phyloP scores from a whole-genome alignment of 2,797 vertebrate species.

The Molossus molossus region DNA sequence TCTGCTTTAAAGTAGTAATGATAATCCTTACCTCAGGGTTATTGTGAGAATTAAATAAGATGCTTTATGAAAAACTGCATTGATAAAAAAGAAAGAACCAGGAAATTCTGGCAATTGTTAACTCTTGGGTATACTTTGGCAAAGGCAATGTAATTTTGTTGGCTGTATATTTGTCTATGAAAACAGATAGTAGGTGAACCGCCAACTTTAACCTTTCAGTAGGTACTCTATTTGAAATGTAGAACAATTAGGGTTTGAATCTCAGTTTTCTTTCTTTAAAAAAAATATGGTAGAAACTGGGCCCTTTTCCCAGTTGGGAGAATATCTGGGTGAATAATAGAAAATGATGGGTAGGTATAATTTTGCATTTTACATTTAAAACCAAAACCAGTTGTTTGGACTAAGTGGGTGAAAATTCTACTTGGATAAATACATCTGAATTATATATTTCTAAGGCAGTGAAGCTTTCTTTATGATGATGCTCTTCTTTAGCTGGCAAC shows the following conservation, averaged over 20 bases:
- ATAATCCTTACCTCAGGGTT: neutral
- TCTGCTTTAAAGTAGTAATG: neutral
- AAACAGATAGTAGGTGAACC: neutral
- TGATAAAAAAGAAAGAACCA: neutral
- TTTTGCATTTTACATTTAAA: slow-evolving; percentile 46
- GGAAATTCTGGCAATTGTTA: neutral
- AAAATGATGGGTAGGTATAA: neutral
- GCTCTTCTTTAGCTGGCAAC: slow-evolving; percentile 23
- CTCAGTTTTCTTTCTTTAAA: slow-evolving; percentile 6
- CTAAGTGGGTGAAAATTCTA: slow-evolving; percentile 5
- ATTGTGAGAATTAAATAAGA: neutral
- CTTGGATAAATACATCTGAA: neutral
- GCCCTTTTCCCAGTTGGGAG: neutral
- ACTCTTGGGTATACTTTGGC: neutral
- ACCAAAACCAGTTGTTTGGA: neutral
- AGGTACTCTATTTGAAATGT: neutral
- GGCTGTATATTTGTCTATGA: neutral
- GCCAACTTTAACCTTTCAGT: too few relatives aligned
- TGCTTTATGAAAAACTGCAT: slow-evolving; percentile 16
- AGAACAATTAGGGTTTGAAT: slow-evolving; percentile 29
- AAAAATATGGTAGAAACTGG: neutral
- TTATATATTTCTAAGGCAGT: neutral
- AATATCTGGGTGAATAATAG: neutral
- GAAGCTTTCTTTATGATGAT: neutral
- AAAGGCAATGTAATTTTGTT: neutral